Evolutionary conservation across 2,113 vertebrate genomes (phyloP), one percentile per base, ranked within the genome.

Genomic region (Oplegnathus fasciatus): DNA sequence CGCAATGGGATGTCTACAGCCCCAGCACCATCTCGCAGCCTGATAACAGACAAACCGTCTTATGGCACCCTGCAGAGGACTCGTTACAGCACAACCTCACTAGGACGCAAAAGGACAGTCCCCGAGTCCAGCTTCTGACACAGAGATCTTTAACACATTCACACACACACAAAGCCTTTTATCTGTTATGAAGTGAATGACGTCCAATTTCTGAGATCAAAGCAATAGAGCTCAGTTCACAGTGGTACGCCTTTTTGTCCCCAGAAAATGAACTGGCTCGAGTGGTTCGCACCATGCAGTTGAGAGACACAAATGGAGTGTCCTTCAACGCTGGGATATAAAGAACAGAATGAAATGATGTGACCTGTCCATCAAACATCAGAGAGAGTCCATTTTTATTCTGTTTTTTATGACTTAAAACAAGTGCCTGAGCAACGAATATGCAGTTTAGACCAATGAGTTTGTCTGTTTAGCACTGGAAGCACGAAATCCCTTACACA

Each of bases 111-210:
- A 57, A 97, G 89, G 88, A 88, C 93, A 0, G 96, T 99, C 50
- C 97, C 97, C 0, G 98, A 99, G 86, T 98, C 98, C 67, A 98
- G 97, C 92, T 98, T 99, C 93, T 99, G 94, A 97, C 22, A 4
- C 26, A 58, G 20, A 75, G 14, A 67, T 6, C 46, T 22, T 14
- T 52, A 22, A 52, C 42, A 52, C 48, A 64, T 37, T 20, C 68
- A 48, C 61, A 17, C 80, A 77, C 86, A 84, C 70, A 77, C 52
- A 24, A 42, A 76, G 81, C 83, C 75, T 90, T 86, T 75, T 82
- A 71, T 28, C 28, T 77, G 32, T 42, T 26, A 17, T 46, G 9
- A 28, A 84, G 18, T 11, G 8, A 87, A 69, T 28, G 65, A 78
- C 55, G 7, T 74, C 32, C 50, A 26, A 1, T 79, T 82, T 42